Base-by-base conservation (phyloP, 2,113 vertebrate genomes). In the Tyto alba region DNA sequence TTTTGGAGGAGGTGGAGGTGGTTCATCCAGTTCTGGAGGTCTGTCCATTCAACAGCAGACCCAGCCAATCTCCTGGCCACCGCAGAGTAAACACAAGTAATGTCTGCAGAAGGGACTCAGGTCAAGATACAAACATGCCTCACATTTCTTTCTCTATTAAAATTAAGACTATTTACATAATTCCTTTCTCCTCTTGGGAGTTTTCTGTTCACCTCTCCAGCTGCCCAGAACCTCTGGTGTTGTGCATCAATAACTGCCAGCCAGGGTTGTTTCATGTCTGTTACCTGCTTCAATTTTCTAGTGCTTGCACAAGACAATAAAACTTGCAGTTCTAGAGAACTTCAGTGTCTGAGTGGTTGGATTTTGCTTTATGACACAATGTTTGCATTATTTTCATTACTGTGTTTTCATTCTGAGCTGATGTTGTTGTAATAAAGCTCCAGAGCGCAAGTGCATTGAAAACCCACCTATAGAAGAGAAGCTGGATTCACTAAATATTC, bases 1-100 rank as follows among this genome's bases (percentile, higher is more conserved):
- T 25, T 41, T 8, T 72, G 77, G 73, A 30, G 79, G 69, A 47
- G 38, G 62, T 36, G 43, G 86, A 0, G 5, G 91, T 2, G 72
- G 91, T 12, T 97, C 96, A 5, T 94, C 80, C 21, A 19, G 88
- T 67, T 94, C 88, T 9, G 92, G 92, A 16, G 75, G 76, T 10
- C 13, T n/a, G 52, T 41, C 77, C 75, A 93, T 94, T n/a, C 69
- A 93, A 41, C 96, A 97, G 85, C 73, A 95, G 71, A 96, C 77
- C 77, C 93, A 96, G 62, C 56, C 77, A 27, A 68, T 95, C 81
- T 16, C n/a, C 57, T 96, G 93, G 87, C 94, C 95, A 57, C 93
- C 94, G 0, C 87, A 94, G 34, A 40, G 8, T n/a, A 96, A 96
- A 64, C 84, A 10, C 89, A 96, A 97, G 86, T 97, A 96, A 60